Base-by-base conservation (phyloP, 2,113 vertebrate species). In the Alces alces region DNA sequence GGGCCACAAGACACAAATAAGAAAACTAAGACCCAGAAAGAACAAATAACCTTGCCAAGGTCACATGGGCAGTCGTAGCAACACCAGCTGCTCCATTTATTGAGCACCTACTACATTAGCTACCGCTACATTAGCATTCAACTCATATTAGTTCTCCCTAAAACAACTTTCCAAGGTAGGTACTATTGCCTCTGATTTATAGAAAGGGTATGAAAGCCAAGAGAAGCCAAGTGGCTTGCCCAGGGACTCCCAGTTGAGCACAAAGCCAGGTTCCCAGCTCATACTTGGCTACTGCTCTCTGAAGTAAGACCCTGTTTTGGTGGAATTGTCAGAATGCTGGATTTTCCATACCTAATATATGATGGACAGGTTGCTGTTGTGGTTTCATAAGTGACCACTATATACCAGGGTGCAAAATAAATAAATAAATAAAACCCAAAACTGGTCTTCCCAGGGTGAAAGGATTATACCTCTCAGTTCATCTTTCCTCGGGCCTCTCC, bases 391-490 rank as follows among this genome's bases (percentile, higher is more conserved):
- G 73, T 85, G 95, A 58, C 43, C 57, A 9, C 19, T 70, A 73
- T 54, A 45, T 16, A 28, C 4, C 1, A 28, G 25, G 43, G 39
- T 58, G 39, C 1, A 9, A 14, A 50, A 10, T 50, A 50, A 50
- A 50, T 3, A 50, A 50, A 50, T 50, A 50, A 50, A 50, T 14
- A 50, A 50, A 50, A 50, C 12, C 47, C 47, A 1, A 50, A 87
- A 78, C 91, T 64, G 92, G 66, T 61, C 70, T 57, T 47, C 86
- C 60, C 33, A 5, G 43, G 86, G 90, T 3, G 11, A 94, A 92
- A 96, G 84, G 95, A 99, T 98, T 98, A 97, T 64, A 96, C 97
- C 9, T 96, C 96, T 97, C 45, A 9, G 97, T 96, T 99, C 98
- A 93, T 98, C 98, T 98, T 98, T 98, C 98, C 95, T 95, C 27